These are phyloP conservation scores for Bradysia coprophila DNA, from an alignment of 1,140 invertebrate genomes.

Conservation along the genomic window DNA sequence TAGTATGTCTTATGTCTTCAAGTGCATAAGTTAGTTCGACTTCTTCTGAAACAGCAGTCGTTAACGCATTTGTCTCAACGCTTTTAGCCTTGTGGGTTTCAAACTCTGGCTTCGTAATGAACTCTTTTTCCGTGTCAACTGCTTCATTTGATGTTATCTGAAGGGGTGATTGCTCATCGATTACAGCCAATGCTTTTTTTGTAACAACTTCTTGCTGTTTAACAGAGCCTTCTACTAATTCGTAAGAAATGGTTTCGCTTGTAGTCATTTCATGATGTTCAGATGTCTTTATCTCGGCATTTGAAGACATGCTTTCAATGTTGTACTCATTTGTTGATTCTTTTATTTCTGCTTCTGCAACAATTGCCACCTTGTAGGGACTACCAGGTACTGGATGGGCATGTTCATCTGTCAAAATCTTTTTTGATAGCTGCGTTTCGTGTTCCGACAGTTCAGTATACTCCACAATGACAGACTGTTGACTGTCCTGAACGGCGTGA, in stretches of 20 bases:
- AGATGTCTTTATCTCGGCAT: conserved; percentile 4
- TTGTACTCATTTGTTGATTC: conserved; percentile 5
- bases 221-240: conserved; percentile 6
- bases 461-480: background rate
- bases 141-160: background rate
- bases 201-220: background rate
- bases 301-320: conserved; percentile 5
- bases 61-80: background rate
- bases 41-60: background rate
- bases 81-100: background rate
- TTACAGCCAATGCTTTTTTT: background rate
- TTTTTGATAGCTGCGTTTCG: background rate
- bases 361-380: background rate
- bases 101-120: background rate
- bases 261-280: background rate
- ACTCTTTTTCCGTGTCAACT: background rate
- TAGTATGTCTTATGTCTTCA: background rate
- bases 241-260: background rate
- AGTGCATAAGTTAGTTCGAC: background rate
- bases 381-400: background rate
- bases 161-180: background rate
- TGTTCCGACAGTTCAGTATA: background rate
- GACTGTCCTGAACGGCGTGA: background rate
- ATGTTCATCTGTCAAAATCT: background rate
- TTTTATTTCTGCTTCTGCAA: background rate